These are phyloP conservation scores for Hypomecis punctinalis DNA, from an alignment of 2,888 invertebrate genomes.

Conservation along the genomic window DNA sequence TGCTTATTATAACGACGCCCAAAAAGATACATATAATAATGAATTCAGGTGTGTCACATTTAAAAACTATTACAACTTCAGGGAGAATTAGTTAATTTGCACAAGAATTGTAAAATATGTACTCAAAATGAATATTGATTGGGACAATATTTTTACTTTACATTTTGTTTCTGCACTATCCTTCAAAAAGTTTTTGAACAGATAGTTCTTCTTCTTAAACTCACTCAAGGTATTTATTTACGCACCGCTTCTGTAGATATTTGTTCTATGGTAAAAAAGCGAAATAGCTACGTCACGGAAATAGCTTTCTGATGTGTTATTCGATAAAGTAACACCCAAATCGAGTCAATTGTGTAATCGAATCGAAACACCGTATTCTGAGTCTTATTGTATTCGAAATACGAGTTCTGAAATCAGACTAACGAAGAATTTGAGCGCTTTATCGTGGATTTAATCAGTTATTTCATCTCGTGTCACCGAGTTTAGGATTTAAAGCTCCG, in stretches of 20 bases:
- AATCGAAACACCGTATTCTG: conserved; percentile 14
- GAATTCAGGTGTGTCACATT: too few relatives aligned
- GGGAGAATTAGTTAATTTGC: too few relatives aligned
- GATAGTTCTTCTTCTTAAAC: too few relatives aligned
- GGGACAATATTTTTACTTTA: too few relatives aligned
- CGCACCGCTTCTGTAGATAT: background rate
- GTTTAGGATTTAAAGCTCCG: conserved; percentile 51
- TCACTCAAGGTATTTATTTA: too few relatives aligned
- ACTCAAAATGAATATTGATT: too few relatives aligned
- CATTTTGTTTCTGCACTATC: too few relatives aligned
- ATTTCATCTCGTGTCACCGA: conserved; percentile 58
- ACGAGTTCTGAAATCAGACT: conserved; percentile 4
- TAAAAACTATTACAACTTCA: too few relatives aligned
- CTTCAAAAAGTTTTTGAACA: too few relatives aligned
- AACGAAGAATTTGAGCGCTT: conserved; percentile 31
- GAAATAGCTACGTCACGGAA: conserved; percentile 53
- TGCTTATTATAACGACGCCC: too few relatives aligned
- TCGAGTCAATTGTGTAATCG: conserved; percentile 33
- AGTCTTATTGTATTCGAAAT: conserved; percentile 17
- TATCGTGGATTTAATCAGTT: conserved; percentile 59
- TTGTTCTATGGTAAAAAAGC: conserved; percentile 6
- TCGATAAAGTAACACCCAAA: conserved; percentile 44
- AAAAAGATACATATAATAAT: too few relatives aligned
- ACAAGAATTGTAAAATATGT: too few relatives aligned
- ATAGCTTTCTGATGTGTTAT: conserved; percentile 43